Evolutionary conservation across 2,797 vertebrate species (phyloP).

Genomic region (Philypnodon macrostomus): DNA sequence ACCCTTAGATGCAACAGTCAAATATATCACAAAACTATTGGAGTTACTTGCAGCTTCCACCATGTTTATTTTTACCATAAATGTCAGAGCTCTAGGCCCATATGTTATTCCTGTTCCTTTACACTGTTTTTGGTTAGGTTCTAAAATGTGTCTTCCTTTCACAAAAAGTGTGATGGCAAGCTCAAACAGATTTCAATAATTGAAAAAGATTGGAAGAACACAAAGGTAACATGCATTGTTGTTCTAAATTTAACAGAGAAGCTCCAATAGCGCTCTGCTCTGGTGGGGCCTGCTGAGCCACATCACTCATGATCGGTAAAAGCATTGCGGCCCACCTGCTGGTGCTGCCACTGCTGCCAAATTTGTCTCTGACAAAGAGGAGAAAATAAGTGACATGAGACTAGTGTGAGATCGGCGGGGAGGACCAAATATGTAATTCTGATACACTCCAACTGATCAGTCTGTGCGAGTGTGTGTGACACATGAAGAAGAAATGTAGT

Average conservation of each 20-base stretch:
- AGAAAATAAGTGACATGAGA: conserved; percentile 12
- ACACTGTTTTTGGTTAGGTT: no score
- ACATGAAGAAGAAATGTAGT: neutral
- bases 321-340: conserved; percentile 13
- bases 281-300: conserved; percentile 19
- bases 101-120: no score
- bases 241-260: conserved; percentile 7
- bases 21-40: no score
- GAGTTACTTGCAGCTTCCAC: no score
- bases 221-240: neutral
- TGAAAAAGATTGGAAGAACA: neutral
- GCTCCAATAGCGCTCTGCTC: neutral
- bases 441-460: neutral
- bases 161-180: no score
- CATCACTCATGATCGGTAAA: conserved; percentile 30
- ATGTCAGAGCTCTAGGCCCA: no score
- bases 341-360: conserved; percentile 14
- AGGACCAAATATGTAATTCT: conserved; percentile 8
- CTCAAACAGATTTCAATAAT: no score
- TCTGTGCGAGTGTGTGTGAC: neutral
- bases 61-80: no score
- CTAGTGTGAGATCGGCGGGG: conserved; percentile 11
- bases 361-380: conserved; percentile 9
- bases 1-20: no score
- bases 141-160: no score